Evolutionary conservation across 2,888 invertebrate genomes (phyloP).

Genomic region (Anoncus sp.): DNA sequence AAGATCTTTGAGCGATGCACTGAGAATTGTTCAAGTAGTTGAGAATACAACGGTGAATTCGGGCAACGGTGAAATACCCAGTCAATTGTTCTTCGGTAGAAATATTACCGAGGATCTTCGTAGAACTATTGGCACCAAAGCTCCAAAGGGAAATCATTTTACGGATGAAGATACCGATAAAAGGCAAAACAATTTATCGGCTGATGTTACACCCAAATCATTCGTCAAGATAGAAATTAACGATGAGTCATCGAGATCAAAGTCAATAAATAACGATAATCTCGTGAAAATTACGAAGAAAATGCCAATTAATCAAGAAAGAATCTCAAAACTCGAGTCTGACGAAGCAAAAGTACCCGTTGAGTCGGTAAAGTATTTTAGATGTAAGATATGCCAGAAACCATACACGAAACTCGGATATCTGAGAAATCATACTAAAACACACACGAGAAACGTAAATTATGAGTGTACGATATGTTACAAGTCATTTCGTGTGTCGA

Average conservation of each 20-base stretch:
- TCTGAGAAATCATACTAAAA: conserved; percentile 74
- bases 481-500: conserved; percentile 70
- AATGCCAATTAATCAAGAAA: neutral
- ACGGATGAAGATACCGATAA: conserved; percentile 64
- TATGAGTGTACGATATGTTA: conserved; percentile 71
- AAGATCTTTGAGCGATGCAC: conserved; percentile 71
- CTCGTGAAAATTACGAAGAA: neutral
- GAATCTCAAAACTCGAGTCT: neutral
- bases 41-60: conserved; percentile 71
- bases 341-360: neutral
- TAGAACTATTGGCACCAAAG: conserved; percentile 41
- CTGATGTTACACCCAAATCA: no score
- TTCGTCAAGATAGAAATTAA: neutral
- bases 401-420: conserved; percentile 72
- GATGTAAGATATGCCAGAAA: conserved; percentile 74
- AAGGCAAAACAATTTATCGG: neutral
- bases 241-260: neutral
- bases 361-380: conserved; percentile 59
- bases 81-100: conserved; percentile 70
- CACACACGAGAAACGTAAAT: conserved; percentile 64
- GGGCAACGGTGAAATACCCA: conserved; percentile 70
- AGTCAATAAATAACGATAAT: neutral
- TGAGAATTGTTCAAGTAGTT: conserved; percentile 72
- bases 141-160: conserved; percentile 54
- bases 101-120: conserved; percentile 68